Evolutionary conservation across 1,140 invertebrate species (phyloP), one percentile per base, ranked within the genome.

Genomic region (Pseudomyrmex flavicornis): DNA sequence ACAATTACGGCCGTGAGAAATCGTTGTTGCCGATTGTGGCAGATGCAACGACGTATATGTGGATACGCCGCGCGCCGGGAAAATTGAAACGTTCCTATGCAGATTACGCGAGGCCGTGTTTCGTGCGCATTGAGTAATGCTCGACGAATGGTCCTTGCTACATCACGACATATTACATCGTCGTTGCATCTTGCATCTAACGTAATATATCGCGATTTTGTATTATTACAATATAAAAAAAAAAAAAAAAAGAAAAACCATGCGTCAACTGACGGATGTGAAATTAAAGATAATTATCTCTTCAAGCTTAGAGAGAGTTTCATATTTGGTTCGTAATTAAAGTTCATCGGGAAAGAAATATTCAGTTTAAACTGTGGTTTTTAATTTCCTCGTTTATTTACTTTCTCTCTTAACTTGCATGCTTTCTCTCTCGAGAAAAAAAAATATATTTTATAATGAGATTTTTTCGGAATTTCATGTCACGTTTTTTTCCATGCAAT

Each of bases 71-170:
- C n/a, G 65, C 66, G 22, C 54, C 76, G 54, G 61, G 76, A 50
- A 80, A 80, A 80, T 80, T 80, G 76, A 80, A 80, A 80, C 76
- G 54, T 80, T 80, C 22, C 76, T 80, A 80, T 80, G 76, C 68
- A 80, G 65, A 59, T 80, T 80, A 80, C n/a, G 66, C 44, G 54
- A 70, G 66, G 56, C 44, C 44, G 35, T 26, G 52, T 59, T 59
- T 50, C 22, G 20, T n/a, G 44, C 46, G 50, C 58, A 48, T 82
- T 82, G 79, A 82, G 50, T 63, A 82, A 82, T 82, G 20, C 48
- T 46, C 22, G 79, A 44, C 59, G 54, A 70, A 70, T 48, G 44
- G n/a, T 80, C 54, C 54, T 69, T 26, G 76, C 35, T 48, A 58
- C 20, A 26, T 22, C 48, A n/a, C 8, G 17, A 50, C 5, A 7